Base-by-base conservation (phyloP, 2,113 vertebrate genomes). In the Rissa tridactyla region DNA sequence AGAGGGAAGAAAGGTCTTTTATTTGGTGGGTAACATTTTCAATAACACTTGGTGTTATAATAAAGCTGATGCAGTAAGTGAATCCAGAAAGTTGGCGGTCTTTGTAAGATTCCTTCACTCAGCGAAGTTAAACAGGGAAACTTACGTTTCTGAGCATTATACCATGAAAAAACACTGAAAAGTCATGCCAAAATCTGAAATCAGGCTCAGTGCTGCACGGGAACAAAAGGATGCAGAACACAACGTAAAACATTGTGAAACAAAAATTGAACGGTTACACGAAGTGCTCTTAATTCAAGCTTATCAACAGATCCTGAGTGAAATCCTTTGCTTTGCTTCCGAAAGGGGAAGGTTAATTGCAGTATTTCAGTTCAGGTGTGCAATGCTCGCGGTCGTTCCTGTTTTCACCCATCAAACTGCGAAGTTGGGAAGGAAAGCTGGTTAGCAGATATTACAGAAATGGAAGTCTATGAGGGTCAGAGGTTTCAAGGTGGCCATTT, bases 1-100 rank as follows among this genome's bases (percentile, higher is more conserved):
- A 65, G 88, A 72, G 52, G 27, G 27, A 92, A 64, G 77, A 94
- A 97, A 94, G 30, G 42, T 70, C 38, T 92, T 93, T 79, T 92
- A 57, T 85, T 94, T 76, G 29, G 66, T 76, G 65, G 93, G 68
- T 40, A 62, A 76, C 70, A 17, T 75, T 95, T 95, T 94, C 73
- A 92, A 2, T 88, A 92, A 49, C 40, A n/a, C n/a, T 83, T 68
- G 55, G 27, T 93, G 49, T 77, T 91, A 49, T 30, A 82, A 77
- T 82, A 92, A 89, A 30, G 9, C 73, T 82, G 61, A 76, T 85
- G n/a, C 58, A 68, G 62, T 93, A 92, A 96, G 83, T 80, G 84
- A 90, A 90, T 90, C 70, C 78, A 96, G 91, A 90, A 94, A 49
- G 58, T 2, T 91, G 87, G 71, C 17, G 0, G 38, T 81, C 66